Base-by-base conservation (phyloP, 2,797 vertebrate species). In the Hipposideros larvatus region DNA sequence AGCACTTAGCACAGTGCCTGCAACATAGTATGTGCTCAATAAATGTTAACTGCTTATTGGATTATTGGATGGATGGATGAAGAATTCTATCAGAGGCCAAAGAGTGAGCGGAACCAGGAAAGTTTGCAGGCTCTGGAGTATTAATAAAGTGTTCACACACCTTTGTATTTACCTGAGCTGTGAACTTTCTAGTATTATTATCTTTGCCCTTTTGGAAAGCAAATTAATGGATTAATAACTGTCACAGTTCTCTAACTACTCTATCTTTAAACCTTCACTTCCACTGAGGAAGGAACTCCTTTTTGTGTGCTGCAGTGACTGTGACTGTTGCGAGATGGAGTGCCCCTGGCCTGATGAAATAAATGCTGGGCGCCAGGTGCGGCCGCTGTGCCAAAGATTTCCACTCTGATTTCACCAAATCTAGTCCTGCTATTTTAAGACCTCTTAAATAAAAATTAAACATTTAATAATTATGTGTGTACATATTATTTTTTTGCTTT, bases 1-100 rank as follows among this genome's bases (percentile, higher is more conserved):
- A 92, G 77, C 51, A 84, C 96, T 96, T 97, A 97, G 92, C 95
- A 97, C 90, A 95, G 94, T 95, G 96, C 92, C 95, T 96, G n/a
- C 77, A 87, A 96, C 51, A 71, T 14, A 94, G 94, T 89, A 92
- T 7, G 77, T 97, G 94, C 88, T 96, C 90, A 97, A 95, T 92
- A 96, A 97, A 96, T 96, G 95, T 94, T 95, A 57, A 59, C 86
- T 90, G 3, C 70, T 66, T 55, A 11, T 28, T 90, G 82, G 55
- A 26, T 79, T 79, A n/a, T 88, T 55, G 77, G 92, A 61, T 43
- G 68, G 91, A 70, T 87, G 77, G 66, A 70, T 85, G 74, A 70
- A 53, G 43, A 41, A 51, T 34, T 73, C 41, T 70, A 18, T 73
- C 41, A 51, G 94, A 61, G 63, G 63, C 68, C 63, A 74, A 37